Evolutionary conservation across 2,113 vertebrate species (phyloP).

Genomic region (Pseudorhombus dupliciocellatus): DNA sequence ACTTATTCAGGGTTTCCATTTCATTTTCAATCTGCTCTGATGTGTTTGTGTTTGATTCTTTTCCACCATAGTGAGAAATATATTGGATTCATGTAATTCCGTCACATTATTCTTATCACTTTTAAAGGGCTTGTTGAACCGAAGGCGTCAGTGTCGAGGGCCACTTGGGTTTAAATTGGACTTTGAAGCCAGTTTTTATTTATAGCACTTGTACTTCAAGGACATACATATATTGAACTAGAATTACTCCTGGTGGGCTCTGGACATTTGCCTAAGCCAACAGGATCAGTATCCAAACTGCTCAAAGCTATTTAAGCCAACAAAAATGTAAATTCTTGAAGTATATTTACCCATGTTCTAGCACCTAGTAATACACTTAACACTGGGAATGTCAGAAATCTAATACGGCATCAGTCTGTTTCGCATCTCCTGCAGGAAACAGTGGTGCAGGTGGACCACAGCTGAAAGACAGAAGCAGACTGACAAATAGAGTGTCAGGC

Average conservation of each 20-base stretch:
- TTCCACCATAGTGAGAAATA: not conserved
- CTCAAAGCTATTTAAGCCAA: not conserved
- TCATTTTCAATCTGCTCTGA: no score
- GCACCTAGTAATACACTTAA: no score
- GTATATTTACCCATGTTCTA: no score
- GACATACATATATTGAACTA: not conserved
- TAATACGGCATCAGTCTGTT: no score
- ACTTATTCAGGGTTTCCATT: no score
- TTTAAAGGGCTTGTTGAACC: not conserved
- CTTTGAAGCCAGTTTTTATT: not conserved
- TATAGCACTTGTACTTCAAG: slow-evolving; percentile 1
- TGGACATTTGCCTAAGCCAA: not conserved
- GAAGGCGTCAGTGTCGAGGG: not conserved
- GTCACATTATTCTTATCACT: not conserved
- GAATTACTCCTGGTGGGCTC: not conserved
- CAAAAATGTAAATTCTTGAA: slow-evolving; percentile 4
- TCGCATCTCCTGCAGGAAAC: slow-evolving; percentile 11
- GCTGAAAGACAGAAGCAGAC: slow-evolving; percentile 4
- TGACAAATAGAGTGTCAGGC: not conserved
- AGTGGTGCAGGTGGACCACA: slow-evolving; percentile 2
- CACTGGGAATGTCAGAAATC: no score
- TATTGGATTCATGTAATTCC: not conserved
- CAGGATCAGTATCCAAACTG: not conserved
- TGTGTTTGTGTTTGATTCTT: no score
- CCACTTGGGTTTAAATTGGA: not conserved